Base-by-base conservation (phyloP, 2,888 invertebrate genomes). In the Nephrotoma appendiculata region DNA sequence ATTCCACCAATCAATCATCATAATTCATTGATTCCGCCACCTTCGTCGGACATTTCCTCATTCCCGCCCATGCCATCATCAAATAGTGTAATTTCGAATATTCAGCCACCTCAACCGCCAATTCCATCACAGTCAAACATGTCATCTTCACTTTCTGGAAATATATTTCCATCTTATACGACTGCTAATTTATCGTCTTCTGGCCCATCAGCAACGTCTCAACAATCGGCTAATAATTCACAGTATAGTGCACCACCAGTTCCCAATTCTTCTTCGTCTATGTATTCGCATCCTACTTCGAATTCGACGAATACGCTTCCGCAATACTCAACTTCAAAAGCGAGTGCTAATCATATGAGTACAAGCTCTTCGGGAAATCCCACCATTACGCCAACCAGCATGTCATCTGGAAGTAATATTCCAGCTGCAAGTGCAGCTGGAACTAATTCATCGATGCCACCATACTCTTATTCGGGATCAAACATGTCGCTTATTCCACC, bases 151-250 rank as follows among this genome's bases (percentile, higher is more conserved):
- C 43, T 43, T 42, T 84, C 84, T 42, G 84, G 42, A 6, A 84
- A 84, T 7, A 84, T 84, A n/a, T 84, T 43, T 42, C 84, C 84
- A 42, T 43, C 84, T 6, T 84, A 84, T 84, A 84, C 84, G 1
- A 43, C 84, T 84, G 84, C 84, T 84, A 84, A 84, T 84, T 42
- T 84, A 43, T 84, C 84, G 6, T 84, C 84, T 84, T 71, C 71
- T 71, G 71, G 71, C 4, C 71, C 71, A 9, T 31, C 71, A 9
- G 3, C 71, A 71, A 71, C 71, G 19, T 71, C 71, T 31, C 71
- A 71, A 9, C 71, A 71, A 71, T 71, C 71, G 31, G 11, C 71
- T 31, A 71, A 71, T 9, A 71, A 31, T 71, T 11, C 71, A 7
- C 71, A 71, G 71, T 71, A 71, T 31, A 71, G 9, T 31, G 31